Conservation (phyloP, 2,797 vertebrate genomes). For the Chaetodon trifasciatus region DNA sequence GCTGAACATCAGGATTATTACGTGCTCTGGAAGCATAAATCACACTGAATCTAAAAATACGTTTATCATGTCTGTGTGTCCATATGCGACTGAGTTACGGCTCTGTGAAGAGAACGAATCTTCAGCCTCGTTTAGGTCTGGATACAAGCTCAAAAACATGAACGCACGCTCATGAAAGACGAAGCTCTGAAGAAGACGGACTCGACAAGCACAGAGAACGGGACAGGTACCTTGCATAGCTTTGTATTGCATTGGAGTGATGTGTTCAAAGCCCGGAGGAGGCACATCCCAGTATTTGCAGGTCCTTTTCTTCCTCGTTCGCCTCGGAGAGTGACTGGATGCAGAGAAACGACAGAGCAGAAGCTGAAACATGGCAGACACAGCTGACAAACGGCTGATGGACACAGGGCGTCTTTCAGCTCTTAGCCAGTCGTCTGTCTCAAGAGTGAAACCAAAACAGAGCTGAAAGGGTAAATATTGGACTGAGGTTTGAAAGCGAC, state of each 20-base stretch:
- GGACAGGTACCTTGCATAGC: slow-evolving; percentile 84
- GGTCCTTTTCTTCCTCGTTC: slow-evolving; percentile 81
- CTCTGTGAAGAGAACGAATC: neutral
- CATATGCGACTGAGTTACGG: neutral
- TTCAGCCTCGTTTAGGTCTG: neutral
- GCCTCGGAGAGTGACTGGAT: slow-evolving; percentile 81
- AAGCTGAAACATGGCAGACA: neutral
- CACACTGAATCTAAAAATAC: neutral
- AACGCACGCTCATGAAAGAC: neutral
- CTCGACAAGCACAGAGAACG: neutral
- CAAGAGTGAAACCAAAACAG: no score
- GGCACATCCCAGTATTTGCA: slow-evolving; percentile 87
- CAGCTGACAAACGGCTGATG: no score
- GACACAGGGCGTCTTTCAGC: no score
- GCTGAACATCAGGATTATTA: no score
- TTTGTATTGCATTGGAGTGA: slow-evolving; percentile 87
- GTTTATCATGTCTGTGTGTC: neutral
- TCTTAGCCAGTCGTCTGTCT: no score
- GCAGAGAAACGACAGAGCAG: neutral
- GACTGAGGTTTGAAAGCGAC: no score
- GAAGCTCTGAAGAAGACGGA: neutral
- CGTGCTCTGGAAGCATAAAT: neutral
- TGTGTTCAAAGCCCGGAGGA: slow-evolving; percentile 84
- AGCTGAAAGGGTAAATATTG: no score
- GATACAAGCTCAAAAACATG: neutral